Evolutionary conservation across 1,140 invertebrate genomes (phyloP).

Genomic region (Halyomorpha halys): DNA sequence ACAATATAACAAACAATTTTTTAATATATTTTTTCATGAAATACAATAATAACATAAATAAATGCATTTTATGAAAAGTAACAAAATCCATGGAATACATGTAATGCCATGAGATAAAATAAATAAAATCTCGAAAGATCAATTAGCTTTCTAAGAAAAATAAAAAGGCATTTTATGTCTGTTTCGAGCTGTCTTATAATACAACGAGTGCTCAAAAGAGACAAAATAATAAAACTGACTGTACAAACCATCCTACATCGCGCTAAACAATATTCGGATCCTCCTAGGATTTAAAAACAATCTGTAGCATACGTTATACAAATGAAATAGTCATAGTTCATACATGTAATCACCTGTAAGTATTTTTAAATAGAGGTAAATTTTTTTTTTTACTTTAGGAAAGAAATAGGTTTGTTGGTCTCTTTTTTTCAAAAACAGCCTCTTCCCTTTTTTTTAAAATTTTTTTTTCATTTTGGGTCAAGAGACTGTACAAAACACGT

Average conservation of each 20-base stretch:
- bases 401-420: conserved; percentile 19
- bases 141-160: conserved; percentile 18
- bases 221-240: conserved; percentile 33
- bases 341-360: conserved; percentile 23
- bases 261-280: conserved; percentile 22
- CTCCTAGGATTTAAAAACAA: conserved; percentile 23
- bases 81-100: conserved; percentile 18
- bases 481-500: background rate
- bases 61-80: conserved; percentile 26
- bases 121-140: conserved; percentile 15
- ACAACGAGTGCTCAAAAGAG: conserved; percentile 32
- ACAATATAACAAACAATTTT: conserved; percentile 24
- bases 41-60: conserved; percentile 26
- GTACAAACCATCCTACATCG: conserved; percentile 29
- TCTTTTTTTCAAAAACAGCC: conserved; percentile 2
- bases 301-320: conserved; percentile 20
- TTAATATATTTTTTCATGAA: conserved; percentile 23
- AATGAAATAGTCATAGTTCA: conserved; percentile 23
- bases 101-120: conserved; percentile 18
- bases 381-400: conserved; percentile 22
- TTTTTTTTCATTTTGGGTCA: conserved; percentile 5
- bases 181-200: conserved; percentile 34
- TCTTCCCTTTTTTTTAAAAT: background rate
- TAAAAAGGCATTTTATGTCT: conserved; percentile 34
- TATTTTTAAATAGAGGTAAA: conserved; percentile 25